Evolutionary conservation across 2,888 invertebrate species (phyloP), one percentile per base, ranked within the genome.

Genomic region (Caenorhabditis sp.): DNA sequence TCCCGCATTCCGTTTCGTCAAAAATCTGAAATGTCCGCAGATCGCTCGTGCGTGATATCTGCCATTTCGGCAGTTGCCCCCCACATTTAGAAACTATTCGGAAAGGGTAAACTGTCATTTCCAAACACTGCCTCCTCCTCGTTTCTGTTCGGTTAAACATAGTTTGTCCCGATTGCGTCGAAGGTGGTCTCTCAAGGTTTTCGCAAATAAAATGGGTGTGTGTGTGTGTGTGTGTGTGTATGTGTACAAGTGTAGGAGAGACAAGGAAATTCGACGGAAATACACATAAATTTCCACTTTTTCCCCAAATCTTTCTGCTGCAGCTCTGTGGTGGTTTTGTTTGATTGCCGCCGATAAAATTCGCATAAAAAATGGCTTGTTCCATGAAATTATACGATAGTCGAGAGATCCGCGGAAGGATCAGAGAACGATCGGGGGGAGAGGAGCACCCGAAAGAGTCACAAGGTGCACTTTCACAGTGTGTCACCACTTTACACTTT

Each of bases 181-280:
- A n/a, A n/a, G 43, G 65, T 65, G 55, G 45, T 66, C 56, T 66
- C 37, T 68, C 68, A 58, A 52, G 56, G 66, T 66, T 68, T 68
- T 59, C 68, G 68, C 68, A 68, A 68, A 68, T 68, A 68, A 68
- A 68, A 46, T 50, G n/a, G n/a, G n/a, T n/a, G n/a, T n/a, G n/a
- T n/a, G n/a, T n/a, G n/a, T n/a, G n/a, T n/a, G n/a, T n/a, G n/a
- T n/a, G n/a, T n/a, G n/a, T 46, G 53, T 55, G 52, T 55, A 22
- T 45, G 30, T 63, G 53, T 70, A 59, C 52, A 59, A 61, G 52
- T 53, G 59, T 58, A 39, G 41, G 68, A 59, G 43, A 53, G 32
- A 13, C n/a, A n/a, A n/a, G n/a, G n/a, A n/a, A n/a, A n/a, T n/a
- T n/a, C n/a, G n/a, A n/a, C n/a, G 27, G 35, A 41, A 35, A 35